Conservation (phyloP, 2,113 vertebrate genomes). For the Tragelaphus scriptus region DNA sequence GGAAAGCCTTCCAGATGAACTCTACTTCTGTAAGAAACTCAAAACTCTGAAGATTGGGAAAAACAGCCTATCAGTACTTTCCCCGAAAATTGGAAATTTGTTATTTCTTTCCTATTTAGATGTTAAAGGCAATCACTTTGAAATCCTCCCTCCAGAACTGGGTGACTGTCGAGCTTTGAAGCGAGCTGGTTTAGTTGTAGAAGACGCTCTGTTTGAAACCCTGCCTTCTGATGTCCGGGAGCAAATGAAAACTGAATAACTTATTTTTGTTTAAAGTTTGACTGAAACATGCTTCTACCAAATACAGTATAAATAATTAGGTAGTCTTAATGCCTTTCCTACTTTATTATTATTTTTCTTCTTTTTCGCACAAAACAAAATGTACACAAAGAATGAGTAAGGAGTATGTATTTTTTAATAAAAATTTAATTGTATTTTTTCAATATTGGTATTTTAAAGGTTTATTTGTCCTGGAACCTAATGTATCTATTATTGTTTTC, state of each 20-base stretch:
- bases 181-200: constrained; percentile 88
- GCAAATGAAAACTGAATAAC: constrained; percentile 94
- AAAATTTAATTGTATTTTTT: constrained; percentile 81
- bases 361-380: constrained; percentile 70
- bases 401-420: constrained; percentile 83
- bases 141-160: constrained; percentile 91
- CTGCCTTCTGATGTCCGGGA: constrained; percentile 96
- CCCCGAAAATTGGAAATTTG: constrained; percentile 95
- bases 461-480: constrained; percentile 74
- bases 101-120: constrained; percentile 89
- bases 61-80: constrained; percentile 92
- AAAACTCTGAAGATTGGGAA: constrained; percentile 96
- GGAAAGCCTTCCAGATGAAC: constrained; percentile 95
- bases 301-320: constrained; percentile 77
- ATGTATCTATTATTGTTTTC: constrained; percentile 70
- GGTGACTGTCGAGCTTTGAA: constrained; percentile 92
- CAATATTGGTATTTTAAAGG: constrained; percentile 79
- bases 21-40: constrained; percentile 99
- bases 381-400: constrained; percentile 79
- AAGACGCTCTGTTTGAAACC: constrained; percentile 94
- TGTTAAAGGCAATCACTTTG: constrained; percentile 98
- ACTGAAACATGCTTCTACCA: constrained; percentile 81
- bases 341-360: constrained; percentile 68
- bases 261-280: constrained; percentile 70
- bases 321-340: constrained; percentile 77